Conservation (phyloP, 1,140 invertebrate species). For the Bombus turneri region DNA sequence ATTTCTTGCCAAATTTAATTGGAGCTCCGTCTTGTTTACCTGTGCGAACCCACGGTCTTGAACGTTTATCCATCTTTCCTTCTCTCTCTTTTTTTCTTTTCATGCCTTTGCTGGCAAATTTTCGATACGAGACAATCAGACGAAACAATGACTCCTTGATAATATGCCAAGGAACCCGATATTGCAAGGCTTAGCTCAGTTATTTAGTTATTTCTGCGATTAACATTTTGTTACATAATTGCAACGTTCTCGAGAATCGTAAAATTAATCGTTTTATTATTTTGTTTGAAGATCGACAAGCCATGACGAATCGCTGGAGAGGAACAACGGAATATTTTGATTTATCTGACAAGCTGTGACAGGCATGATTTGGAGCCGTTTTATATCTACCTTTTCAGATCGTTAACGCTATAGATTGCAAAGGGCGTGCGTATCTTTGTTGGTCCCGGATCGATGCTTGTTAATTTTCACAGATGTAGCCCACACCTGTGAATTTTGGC, state of each 20-base stretch:
- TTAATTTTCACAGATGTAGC: background rate
- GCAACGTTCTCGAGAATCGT: background rate
- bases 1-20: conserved; percentile 50
- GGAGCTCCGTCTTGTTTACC: conserved; percentile 12
- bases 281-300: background rate
- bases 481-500: background rate
- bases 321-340: background rate
- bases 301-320: rapidly evolving
- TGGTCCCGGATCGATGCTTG: background rate
- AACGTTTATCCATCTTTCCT: background rate
- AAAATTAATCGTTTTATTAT: background rate
- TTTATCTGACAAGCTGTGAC: background rate
- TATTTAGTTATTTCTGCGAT: conserved; percentile 1
- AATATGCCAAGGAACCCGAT: background rate
- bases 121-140: background rate
- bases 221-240: background rate
- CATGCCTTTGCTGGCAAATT: background rate
- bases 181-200: background rate
- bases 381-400: background rate
- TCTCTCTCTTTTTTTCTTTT: too few species aligned
- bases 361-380: too few species aligned
- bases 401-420: too few species aligned
- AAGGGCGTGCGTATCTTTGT: background rate
- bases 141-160: background rate
- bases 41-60: background rate